phyloP scores from a whole-genome alignment of 2,797 vertebrate species.

The Diceros bicornis region DNA sequence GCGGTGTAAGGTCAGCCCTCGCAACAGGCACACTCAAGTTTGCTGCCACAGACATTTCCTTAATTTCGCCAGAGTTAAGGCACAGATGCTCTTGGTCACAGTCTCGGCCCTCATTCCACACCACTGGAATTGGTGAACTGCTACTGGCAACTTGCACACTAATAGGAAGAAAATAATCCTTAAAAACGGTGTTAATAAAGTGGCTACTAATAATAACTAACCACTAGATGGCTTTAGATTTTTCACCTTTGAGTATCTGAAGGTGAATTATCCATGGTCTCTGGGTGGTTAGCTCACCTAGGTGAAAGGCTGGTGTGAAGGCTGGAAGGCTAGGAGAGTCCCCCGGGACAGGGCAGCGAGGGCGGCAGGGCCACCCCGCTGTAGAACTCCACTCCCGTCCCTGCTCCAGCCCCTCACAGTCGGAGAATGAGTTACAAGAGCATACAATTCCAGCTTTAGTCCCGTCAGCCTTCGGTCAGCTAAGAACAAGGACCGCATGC shows the following conservation, averaged over 20 bases:
- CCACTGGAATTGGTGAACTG: not conserved
- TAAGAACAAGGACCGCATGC: not conserved
- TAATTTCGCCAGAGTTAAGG: not conserved
- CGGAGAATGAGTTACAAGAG: not conserved
- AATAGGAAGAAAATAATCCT: not conserved
- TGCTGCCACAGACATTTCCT: slow-evolving; percentile 55
- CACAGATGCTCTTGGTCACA: not conserved
- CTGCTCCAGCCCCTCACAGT: not conserved
- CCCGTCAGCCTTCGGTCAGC: not conserved
- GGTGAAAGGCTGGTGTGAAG: not conserved
- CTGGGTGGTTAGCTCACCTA: not conserved
- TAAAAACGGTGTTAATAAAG: not conserved
- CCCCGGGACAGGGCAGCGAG: not conserved
- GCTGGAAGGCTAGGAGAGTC: not conserved
- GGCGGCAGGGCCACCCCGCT: not conserved
- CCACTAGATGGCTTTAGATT: slow-evolving; percentile 66
- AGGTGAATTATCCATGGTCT: not conserved
- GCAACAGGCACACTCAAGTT: slow-evolving; percentile 3
- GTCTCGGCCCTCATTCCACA: rapidly evolving
- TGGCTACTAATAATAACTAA: slow-evolving; percentile 1
- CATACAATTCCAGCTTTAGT: not conserved
- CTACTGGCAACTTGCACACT: not conserved
- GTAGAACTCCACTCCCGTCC: not conserved
- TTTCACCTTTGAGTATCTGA: not conserved
- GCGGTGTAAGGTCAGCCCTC: slow-evolving; percentile 65